Evolutionary conservation across 2,888 invertebrate genomes (phyloP), one percentile per base, ranked within the genome.

Genomic region (Nemurella pictetii): DNA sequence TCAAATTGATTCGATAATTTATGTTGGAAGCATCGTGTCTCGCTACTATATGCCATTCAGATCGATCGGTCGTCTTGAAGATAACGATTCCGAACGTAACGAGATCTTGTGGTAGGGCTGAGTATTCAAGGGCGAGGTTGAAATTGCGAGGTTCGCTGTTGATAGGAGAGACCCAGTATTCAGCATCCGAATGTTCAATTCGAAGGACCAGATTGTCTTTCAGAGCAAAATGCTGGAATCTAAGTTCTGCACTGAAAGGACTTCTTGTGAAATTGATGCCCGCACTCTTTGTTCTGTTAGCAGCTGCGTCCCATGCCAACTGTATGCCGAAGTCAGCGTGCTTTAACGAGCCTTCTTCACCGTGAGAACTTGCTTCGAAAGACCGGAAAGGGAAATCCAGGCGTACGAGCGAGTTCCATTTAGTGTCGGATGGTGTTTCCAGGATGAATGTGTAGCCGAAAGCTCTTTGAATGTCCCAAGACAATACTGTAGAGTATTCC

Each of bases 251-350:
- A 85, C 85, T 78, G 77, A 75, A 27, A 25, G 85, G 86, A 87
- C 87, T 87, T 5, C 86, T 86, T 0, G 84, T 86, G 2, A 86
- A 83, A 55, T 84, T 86, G 9, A 88, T 32, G 27, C 87, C 88
- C 5, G 89, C 80, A n/a, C 85, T 84, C 84, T 89, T 89, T 73
- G 28, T 86, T 4, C 85, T 84, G 85, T 88, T 87, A 20, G 85
- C 75, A 9, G 86, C 83, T 0, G 87, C 88, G 85, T 89, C 89
- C 89, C 89, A 89, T 35, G 87, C 86, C n/a, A 89, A 86, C 9
- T 87, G 86, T 5, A 86, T 83, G 27, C 86, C 86, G 0, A 86
- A 84, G 20, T 86, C 84, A 7, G 84, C 83, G 25, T 83, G 83
- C 36, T 72, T 78, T 0, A 36, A 1, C 29, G n/a, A 30, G 12